A percentile compares a stretch with the other conserved stretches of the same genome.
phyloP scores from a whole-genome alignment of 2,113 vertebrate genomes.

The Anolis carolinensis region DNA sequence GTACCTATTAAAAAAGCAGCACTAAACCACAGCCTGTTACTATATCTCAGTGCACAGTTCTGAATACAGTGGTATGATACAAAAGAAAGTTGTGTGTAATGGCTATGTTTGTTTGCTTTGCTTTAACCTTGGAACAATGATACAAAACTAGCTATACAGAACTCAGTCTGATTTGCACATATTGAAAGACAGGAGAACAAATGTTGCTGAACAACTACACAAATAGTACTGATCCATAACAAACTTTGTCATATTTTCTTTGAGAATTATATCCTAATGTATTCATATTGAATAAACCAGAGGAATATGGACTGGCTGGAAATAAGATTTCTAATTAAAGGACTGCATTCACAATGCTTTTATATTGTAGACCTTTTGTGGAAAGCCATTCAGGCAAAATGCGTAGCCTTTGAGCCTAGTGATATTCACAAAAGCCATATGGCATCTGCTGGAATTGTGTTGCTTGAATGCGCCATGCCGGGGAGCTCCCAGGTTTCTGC shows the following conservation, averaged over 20 bases:
- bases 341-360: neutral
- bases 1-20: neutral
- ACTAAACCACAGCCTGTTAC: neutral
- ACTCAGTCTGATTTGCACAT: neutral
- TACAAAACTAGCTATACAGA: neutral
- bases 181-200: neutral
- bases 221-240: neutral
- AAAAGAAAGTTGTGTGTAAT: neutral
- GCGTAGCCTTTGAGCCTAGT: neutral
- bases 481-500: neutral
- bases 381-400: neutral
- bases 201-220: neutral
- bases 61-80: neutral
- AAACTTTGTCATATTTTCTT: neutral
- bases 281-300: neutral
- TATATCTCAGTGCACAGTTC: neutral
- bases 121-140: neutral
- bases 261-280: neutral
- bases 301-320: neutral
- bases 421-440: neutral
- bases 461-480: neutral
- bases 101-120: neutral
- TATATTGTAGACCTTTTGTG: neutral
- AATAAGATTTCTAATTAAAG: neutral
- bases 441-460: neutral